Conservation (phyloP, 2,888 invertebrate species). For the Drosophila austrosaltans region DNA sequence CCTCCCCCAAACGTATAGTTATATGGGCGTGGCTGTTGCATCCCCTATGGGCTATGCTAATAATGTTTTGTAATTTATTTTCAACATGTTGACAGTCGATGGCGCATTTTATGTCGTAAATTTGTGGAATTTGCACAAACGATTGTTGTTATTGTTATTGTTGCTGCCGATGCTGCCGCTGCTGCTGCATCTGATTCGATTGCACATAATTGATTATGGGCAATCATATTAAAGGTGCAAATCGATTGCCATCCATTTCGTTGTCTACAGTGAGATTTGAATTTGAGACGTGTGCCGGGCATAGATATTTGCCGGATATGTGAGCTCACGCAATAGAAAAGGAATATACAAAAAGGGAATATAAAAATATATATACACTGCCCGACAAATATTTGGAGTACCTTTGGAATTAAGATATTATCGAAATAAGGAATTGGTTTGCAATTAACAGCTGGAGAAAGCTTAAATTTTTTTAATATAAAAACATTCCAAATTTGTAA, state of each 20-base stretch:
- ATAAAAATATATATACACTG: not conserved
- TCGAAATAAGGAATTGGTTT: too few species aligned
- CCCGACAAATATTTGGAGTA: too few species aligned
- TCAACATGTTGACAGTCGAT: slow-evolving; percentile 71
- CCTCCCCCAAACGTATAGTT: slow-evolving; percentile 19
- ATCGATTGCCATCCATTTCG: slow-evolving; percentile 27
- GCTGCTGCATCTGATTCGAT: slow-evolving; percentile 19
- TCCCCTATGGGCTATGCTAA: slow-evolving; percentile 55
- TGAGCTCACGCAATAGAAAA: not conserved
- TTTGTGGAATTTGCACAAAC: slow-evolving; percentile 40
- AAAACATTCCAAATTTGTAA: too few species aligned
- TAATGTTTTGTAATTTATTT: slow-evolving; percentile 75
- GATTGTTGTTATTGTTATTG: slow-evolving; percentile 38
- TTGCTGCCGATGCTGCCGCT: slow-evolving; percentile 14
- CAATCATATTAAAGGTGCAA: slow-evolving; percentile 73
- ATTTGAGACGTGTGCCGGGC: not conserved
- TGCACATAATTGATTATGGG: slow-evolving; percentile 70
- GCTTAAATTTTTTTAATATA: too few species aligned
- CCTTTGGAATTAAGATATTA: too few species aligned
- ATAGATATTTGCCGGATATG: not conserved
- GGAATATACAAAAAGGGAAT: not conserved
- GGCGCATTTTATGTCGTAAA: slow-evolving; percentile 64
- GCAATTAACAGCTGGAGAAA: too few species aligned
- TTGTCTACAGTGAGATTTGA: not conserved
- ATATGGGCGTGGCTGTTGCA: not conserved